These are phyloP conservation scores for Metaphire vulgaris DNA, from an alignment of 1,140 invertebrate genomes.

Conservation along the genomic window DNA sequence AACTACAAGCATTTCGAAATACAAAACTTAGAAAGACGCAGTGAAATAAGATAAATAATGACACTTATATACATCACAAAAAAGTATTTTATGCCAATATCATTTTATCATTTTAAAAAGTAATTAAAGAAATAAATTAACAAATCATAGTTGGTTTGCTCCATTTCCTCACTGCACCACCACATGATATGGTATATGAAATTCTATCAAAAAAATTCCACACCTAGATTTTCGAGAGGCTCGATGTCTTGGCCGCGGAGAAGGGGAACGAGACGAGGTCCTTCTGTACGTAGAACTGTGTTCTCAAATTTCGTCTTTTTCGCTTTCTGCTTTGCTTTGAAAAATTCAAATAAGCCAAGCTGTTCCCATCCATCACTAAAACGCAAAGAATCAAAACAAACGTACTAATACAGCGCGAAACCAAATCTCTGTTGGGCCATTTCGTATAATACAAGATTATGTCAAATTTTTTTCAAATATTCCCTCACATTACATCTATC, in stretches of 20 bases:
- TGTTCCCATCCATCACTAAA: constrained; percentile 94
- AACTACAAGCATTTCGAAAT: too few species aligned
- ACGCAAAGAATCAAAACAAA: constrained; percentile 37
- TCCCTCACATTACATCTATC: too few species aligned
- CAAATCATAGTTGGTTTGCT: background rate
- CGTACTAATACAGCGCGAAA: too few species aligned
- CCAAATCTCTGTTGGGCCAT: constrained; percentile 16
- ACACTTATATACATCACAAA: background rate
- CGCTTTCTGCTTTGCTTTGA: constrained; percentile 86
- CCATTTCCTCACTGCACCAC: background rate
- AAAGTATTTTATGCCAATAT: background rate
- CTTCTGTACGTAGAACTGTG: constrained; percentile 55
- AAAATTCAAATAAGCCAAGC: constrained; percentile 92
- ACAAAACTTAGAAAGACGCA: background rate
- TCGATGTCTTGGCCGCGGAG: constrained; percentile 32
- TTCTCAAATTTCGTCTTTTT: constrained; percentile 77
- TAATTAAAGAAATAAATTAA: too few species aligned
- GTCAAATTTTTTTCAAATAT: too few species aligned
- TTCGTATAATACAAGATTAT: too few species aligned
- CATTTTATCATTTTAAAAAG: background rate
- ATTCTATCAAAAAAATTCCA: too few species aligned
- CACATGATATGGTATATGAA: too few species aligned
- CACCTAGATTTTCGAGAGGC: constrained; percentile 26
- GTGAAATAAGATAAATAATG: background rate
- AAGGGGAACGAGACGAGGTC: constrained; percentile 32